Evolutionary conservation across 2,888 invertebrate species (phyloP).

Genomic region (Agrilus biguttatus): DNA sequence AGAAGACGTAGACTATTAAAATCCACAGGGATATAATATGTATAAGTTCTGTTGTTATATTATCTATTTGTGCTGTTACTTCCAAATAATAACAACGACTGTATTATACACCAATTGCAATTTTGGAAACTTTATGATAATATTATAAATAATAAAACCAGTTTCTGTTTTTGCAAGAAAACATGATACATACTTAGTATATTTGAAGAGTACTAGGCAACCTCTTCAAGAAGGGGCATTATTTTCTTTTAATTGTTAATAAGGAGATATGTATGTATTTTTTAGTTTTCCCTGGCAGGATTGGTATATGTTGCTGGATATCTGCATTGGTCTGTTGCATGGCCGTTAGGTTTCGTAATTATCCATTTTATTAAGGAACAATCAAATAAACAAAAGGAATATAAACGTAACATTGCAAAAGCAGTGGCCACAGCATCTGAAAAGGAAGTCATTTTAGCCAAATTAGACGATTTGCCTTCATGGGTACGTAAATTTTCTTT

Average conservation of each 20-base stretch:
- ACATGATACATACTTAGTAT: no score
- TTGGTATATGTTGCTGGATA: constrained; percentile 68
- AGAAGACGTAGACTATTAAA: no score
- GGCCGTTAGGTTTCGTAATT: constrained; percentile 72
- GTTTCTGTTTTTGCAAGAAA: no score
- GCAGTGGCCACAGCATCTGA: constrained; percentile 65
- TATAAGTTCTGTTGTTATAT: no score
- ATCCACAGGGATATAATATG: no score
- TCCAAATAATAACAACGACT: no score
- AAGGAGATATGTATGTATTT: constrained; percentile 2
- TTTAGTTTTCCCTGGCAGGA: constrained; percentile 40
- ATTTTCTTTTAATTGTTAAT: not conserved
- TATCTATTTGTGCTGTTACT: no score
- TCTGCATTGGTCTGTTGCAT: constrained; percentile 78
- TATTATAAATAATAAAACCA: no score
- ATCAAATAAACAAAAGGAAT: constrained; percentile 58
- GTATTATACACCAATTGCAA: no score
- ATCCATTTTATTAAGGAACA: constrained; percentile 68
- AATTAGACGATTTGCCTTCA: constrained; percentile 81
- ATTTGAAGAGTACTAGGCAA: no score
- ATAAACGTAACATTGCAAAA: constrained; percentile 61
- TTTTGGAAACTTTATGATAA: no score
- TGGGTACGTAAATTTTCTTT: constrained; percentile 52
- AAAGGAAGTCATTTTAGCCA: constrained; percentile 72
- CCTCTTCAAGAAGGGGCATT: no score